These are phyloP conservation scores for Spea multiplicata DNA, from an alignment of 2,113 vertebrate genomes.

Conservation along the genomic window DNA sequence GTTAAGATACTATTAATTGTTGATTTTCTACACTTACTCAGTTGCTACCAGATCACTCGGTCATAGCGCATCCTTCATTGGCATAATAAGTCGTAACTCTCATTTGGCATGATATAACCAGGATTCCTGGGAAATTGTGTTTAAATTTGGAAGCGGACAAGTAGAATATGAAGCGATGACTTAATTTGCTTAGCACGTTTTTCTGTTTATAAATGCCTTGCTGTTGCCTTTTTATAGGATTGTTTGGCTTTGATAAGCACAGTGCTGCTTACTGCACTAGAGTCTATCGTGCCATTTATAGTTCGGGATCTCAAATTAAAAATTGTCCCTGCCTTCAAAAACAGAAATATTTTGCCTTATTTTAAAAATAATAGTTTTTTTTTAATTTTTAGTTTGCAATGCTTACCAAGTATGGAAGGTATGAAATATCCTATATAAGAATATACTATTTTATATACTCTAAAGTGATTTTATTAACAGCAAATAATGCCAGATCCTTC, in stretches of 20 bases:
- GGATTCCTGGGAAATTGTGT: background rate
- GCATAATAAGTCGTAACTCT: background rate
- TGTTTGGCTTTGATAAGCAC: slow-evolving; percentile 27
- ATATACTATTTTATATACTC: too few species aligned
- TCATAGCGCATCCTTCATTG: background rate
- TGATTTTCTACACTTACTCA: too few species aligned
- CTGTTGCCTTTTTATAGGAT: slow-evolving; percentile 32
- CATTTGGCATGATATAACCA: background rate
- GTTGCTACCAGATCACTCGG: too few species aligned
- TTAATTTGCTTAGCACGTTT: background rate
- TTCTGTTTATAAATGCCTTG: background rate
- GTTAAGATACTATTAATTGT: too few species aligned
- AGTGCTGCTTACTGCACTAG: slow-evolving; percentile 13
- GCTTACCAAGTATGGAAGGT: too few species aligned
- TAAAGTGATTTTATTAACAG: too few species aligned
- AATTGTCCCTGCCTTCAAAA: too few species aligned
- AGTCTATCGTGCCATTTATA: slow-evolving; percentile 15
- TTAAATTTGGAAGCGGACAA: background rate
- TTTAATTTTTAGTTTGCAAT: too few species aligned
- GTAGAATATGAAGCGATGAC: background rate
- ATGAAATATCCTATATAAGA: too few species aligned
- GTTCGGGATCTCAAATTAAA: background rate
- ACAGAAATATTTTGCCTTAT: too few species aligned
- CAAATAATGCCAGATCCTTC: too few species aligned
- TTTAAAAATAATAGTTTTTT: too few species aligned